Percentiles rank a stretch among this genome's conserved stretches.
These are phyloP conservation scores for Sebastes iracundus DNA, from an alignment of 2,797 vertebrate genomes.

Conservation along the genomic window DNA sequence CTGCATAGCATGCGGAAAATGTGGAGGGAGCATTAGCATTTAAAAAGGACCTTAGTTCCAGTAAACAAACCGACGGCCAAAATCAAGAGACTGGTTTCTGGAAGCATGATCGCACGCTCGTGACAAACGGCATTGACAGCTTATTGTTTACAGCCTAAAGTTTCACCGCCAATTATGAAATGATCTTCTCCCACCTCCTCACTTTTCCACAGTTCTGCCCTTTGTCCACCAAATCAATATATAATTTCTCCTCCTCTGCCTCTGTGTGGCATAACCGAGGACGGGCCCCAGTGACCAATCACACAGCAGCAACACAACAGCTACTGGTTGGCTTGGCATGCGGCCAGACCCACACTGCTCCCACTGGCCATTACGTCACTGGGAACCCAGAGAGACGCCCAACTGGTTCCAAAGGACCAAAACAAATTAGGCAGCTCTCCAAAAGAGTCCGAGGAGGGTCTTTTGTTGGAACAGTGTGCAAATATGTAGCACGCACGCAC, in stretches of 20 bases:
- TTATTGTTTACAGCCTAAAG: slow-evolving; percentile 22
- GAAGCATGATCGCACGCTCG: slow-evolving; percentile 26
- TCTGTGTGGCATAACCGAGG: slow-evolving; percentile 53
- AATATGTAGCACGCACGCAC: not conserved
- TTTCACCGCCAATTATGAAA: slow-evolving; percentile 44
- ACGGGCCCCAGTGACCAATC: slow-evolving; percentile 59
- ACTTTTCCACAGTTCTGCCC: not conserved
- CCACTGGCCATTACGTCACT: slow-evolving; percentile 75
- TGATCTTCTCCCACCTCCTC: not conserved
- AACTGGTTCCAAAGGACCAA: slow-evolving; percentile 74
- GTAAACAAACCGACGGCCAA: slow-evolving; percentile 65
- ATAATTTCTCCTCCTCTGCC: slow-evolving; percentile 11
- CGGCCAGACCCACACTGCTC: slow-evolving; percentile 63
- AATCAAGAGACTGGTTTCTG: slow-evolving; percentile 44
- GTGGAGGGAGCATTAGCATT: slow-evolving; percentile 70
- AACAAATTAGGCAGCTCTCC: slow-evolving; percentile 82
- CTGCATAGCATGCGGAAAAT: slow-evolving; percentile 67
- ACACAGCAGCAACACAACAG: slow-evolving; percentile 71
- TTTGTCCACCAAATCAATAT: slow-evolving; percentile 41
- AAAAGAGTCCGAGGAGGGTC: slow-evolving; percentile 72
- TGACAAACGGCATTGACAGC: slow-evolving; percentile 27
- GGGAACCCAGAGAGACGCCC: slow-evolving; percentile 64
- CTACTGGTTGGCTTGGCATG: slow-evolving; percentile 68
- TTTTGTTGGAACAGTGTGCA: slow-evolving; percentile 59
- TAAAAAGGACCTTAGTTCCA: slow-evolving; percentile 63